Evolutionary conservation across 2,113 vertebrate genomes (phyloP), one percentile per base, ranked within the genome.

Genomic region (Azemiops feae): DNA sequence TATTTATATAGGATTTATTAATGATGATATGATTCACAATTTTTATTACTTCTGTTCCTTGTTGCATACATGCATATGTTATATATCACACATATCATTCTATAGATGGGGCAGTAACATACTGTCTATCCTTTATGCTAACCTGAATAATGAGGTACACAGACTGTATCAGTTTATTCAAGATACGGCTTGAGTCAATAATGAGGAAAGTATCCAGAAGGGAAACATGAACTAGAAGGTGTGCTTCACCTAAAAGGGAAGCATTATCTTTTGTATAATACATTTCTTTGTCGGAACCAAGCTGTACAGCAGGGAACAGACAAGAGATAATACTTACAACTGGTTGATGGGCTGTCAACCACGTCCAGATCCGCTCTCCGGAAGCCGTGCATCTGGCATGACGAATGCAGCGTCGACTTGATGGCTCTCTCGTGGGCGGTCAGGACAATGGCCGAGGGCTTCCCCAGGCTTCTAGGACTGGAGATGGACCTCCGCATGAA

Each of bases 401-500:
- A 96, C 0, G 97, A 96, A 88, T 96, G 97, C 95, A 98, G 97
- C 0, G 97, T 95, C 0, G 97, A 97, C 96, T 98, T 55, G 81
- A 98, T 97, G 94, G 96, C 97, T 96, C 96, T 97, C 96, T 97
- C 96, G 0, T 90, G 97, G 95, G 97, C 95, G 0, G 96, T 97
- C 95, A 98, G 97, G 94, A 97, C 16, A 4, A 98, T 89, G 93
- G 97, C 54, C 0, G 97, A 96, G 93, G 96, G 95, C 90, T 47
- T 97, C 96, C 95, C 96, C 47, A 7, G 1, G 0, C 95, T 93
- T 94, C 96, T 55, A 0, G 96, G 96, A 95, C 97, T 95, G 0
- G 97, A 97, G 89, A 98, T 97, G 47, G 98, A 97, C 97, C 97
- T 97, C 97, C 96, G 97, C 97, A 98, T 98, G 92, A 97, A 95